These are phyloP conservation scores for Stegastes partitus DNA, from an alignment of 2,113 vertebrate genomes.

Conservation along the genomic window DNA sequence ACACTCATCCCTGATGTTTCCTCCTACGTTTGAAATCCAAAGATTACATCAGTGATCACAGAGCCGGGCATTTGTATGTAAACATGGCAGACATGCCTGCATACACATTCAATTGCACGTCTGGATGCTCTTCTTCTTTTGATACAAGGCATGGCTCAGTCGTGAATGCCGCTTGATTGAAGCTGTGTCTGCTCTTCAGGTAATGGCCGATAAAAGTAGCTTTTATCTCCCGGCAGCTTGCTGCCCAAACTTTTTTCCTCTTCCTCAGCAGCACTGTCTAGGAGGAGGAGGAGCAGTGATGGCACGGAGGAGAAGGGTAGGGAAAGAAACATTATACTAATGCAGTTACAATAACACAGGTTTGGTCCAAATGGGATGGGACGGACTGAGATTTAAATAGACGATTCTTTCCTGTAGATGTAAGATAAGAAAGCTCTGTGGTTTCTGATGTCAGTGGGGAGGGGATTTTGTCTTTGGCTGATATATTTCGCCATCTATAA, in stretches of 20 bases:
- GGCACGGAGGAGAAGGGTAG: not conserved
- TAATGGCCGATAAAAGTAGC: constrained; percentile 70
- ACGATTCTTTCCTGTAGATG: constrained; percentile 8
- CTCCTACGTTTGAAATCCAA: constrained; percentile 20
- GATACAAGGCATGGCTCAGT: constrained; percentile 43
- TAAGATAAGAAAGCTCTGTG: not conserved
- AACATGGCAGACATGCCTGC: constrained; percentile 17
- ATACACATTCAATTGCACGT: constrained; percentile 3
- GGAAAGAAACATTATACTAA: constrained; percentile 7
- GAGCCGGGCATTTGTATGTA: constrained; percentile 3
- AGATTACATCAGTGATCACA: constrained; percentile 20
- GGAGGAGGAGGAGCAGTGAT: constrained; percentile 15
- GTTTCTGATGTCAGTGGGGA: not conserved
- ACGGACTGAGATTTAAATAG: constrained; percentile 16
- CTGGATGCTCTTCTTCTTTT: constrained; percentile 24
- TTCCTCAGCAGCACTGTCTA: constrained; percentile 15
- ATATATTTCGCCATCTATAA: not conserved
- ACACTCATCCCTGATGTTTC: not conserved
- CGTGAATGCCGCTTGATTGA: constrained; percentile 63
- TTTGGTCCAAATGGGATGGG: constrained; percentile 12
- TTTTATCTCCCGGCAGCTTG: constrained; percentile 54
- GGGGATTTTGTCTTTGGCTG: not conserved
- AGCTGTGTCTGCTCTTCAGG: constrained; percentile 52
- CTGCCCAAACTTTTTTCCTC: constrained; percentile 36
- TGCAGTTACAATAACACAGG: constrained; percentile 12